Percentiles rank a stretch among this genome's conserved stretches.
phyloP scores from a whole-genome alignment of 2,797 vertebrate genomes.

The Spheniscus humboldti region DNA sequence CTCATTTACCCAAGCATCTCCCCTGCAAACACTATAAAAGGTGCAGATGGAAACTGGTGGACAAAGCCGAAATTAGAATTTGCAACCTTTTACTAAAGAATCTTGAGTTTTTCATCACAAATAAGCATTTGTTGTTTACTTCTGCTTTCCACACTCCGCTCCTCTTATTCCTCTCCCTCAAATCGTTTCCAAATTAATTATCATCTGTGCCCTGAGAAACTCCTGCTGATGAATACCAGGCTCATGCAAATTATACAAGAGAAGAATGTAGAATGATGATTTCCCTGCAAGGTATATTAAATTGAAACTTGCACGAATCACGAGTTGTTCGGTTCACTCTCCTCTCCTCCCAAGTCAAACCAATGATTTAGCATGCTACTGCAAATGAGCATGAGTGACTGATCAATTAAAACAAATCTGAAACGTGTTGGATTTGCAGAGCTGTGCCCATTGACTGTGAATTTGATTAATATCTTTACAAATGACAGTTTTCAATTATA shows the following conservation, averaged over 20 bases:
- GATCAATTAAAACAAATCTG: slow-evolving; percentile 64
- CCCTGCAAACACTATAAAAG: neutral
- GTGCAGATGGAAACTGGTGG: neutral
- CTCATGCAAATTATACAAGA: slow-evolving; percentile 51
- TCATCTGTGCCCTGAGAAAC: slow-evolving; percentile 36
- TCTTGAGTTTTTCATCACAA: accelerated
- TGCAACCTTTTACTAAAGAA: neutral
- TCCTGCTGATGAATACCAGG: slow-evolving; percentile 41
- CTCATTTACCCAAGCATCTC: neutral
- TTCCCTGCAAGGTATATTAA: slow-evolving; percentile 51
- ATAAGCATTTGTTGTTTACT: neutral
- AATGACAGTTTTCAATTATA: slow-evolving; percentile 60
- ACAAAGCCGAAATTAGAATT: neutral
- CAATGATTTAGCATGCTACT: slow-evolving; percentile 46
- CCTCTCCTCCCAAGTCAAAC: slow-evolving; percentile 53
- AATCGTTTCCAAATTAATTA: slow-evolving; percentile 54
- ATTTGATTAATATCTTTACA: slow-evolving; percentile 60
- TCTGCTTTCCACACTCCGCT: neutral
- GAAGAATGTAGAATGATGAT: slow-evolving; percentile 39
- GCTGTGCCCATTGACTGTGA: slow-evolving; percentile 36
- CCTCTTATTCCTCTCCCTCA: neutral
- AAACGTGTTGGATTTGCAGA: slow-evolving; percentile 32
- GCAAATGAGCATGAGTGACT: slow-evolving; percentile 56
- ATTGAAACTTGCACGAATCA: slow-evolving; percentile 43
- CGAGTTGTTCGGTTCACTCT: slow-evolving; percentile 38